These are phyloP conservation scores for Mechanitis messenoides DNA, from an alignment of 2,888 invertebrate species.

Conservation along the genomic window DNA sequence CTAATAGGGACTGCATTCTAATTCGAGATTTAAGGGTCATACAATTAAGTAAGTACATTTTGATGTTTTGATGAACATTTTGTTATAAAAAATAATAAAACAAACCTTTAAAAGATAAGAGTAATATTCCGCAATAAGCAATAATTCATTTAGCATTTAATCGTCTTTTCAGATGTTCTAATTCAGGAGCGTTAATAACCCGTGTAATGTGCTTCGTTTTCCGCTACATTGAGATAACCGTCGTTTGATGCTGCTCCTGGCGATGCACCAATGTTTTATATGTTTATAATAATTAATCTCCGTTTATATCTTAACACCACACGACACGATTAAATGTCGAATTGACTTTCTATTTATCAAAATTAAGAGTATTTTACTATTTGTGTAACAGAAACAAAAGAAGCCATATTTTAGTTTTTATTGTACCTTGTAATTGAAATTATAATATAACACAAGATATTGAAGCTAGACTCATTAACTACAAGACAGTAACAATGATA, in stretches of 20 bases:
- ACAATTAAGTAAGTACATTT: too few species aligned
- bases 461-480: too few species aligned
- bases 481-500: too few species aligned
- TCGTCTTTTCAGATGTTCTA: slow-evolving; percentile 4
- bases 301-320: slow-evolving; percentile 6
- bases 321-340: slow-evolving; percentile 32
- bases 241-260: slow-evolving; percentile 25
- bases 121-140: neutral
- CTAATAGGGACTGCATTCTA: too few species aligned
- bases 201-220: slow-evolving; percentile 28
- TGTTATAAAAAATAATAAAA: neutral
- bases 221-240: slow-evolving; percentile 23
- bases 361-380: too few species aligned
- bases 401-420: too few species aligned
- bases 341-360: neutral
- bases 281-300: slow-evolving; percentile 21
- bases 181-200: slow-evolving; percentile 21
- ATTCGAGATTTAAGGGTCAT: too few species aligned
- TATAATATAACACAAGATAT: too few species aligned
- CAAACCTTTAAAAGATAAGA: slow-evolving; percentile 6
- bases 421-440: too few species aligned
- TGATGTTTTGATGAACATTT: too few species aligned
- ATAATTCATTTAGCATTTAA: neutral
- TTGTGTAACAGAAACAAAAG: too few species aligned
- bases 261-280: slow-evolving; percentile 27